Percentiles rank a stretch among this genome's conserved stretches.
These are phyloP conservation scores for Trichoplusia ni DNA, from an alignment of 1,140 invertebrate genomes.

Conservation along the genomic window DNA sequence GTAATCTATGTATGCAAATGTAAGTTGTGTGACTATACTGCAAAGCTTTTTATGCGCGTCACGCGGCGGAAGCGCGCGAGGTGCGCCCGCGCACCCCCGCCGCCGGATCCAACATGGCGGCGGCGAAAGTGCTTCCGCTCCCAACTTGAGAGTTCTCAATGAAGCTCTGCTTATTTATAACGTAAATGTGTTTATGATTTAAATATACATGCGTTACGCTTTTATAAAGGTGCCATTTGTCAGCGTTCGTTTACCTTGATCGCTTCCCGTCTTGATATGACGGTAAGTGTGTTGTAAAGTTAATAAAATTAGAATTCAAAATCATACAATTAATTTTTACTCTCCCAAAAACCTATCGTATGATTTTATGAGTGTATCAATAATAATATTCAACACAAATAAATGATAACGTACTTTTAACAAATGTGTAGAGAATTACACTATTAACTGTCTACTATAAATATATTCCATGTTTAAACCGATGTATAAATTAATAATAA, in stretches of 20 bases:
- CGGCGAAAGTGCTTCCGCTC: conserved; percentile 79
- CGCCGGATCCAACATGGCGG: conserved; percentile 78
- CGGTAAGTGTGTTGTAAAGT: background rate
- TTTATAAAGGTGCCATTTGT: conserved; percentile 18
- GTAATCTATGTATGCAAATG: conserved; percentile 75
- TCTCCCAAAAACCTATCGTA: no score
- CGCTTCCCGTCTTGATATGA: conserved; percentile 15
- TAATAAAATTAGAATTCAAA: background rate
- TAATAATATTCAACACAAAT: no score
- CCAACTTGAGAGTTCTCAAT: conserved; percentile 68
- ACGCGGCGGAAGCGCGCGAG: conserved; percentile 77
- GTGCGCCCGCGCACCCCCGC: conserved; percentile 61
- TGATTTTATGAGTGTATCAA: no score
- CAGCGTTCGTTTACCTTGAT: conserved; percentile 15
- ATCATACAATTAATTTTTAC: no score
- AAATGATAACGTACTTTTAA: no score
- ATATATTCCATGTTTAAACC: no score
- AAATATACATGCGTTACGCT: conserved; percentile 29
- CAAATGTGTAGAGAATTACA: no score
- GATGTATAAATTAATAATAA: no score
- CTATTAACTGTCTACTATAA: no score
- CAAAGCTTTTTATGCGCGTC: conserved; percentile 76
- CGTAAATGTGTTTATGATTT: conserved; percentile 35
- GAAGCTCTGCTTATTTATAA: conserved; percentile 53
- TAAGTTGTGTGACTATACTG: conserved; percentile 70